phyloP scores from a whole-genome alignment of 2,113 vertebrate genomes.

The Protobothrops mucrosquamatus region DNA sequence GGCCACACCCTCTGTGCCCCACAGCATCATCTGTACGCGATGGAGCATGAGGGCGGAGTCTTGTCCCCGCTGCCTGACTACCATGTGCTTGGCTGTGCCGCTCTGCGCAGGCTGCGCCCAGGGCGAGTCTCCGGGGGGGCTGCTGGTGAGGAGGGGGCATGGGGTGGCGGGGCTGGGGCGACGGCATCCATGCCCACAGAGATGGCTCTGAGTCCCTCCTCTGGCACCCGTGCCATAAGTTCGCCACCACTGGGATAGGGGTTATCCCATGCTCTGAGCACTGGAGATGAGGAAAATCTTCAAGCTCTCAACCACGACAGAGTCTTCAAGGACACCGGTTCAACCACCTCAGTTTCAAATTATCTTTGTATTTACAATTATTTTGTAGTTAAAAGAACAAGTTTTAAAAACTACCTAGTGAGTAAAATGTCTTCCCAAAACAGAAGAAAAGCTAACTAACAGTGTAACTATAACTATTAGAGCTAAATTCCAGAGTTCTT shows the following conservation, averaged over 20 bases:
- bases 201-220: no score
- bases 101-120: no score
- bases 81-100: no score
- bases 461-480: background rate
- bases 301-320: background rate
- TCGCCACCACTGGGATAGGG: background rate
- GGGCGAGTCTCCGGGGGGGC: no score
- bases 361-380: background rate
- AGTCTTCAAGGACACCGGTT: background rate
- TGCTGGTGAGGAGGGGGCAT: no score
- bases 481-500: constrained; percentile 29
- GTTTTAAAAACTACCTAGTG: background rate
- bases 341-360: background rate
- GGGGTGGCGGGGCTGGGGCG: no score
- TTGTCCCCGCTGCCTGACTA: no score
- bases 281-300: background rate
- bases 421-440: background rate
- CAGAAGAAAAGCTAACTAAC: background rate
- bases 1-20: no score
- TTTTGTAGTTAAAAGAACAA: background rate
- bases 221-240: no score
- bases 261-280: background rate
- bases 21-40: no score
- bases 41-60: no score
- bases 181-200: no score